Percentiles rank a stretch among this genome's conserved stretches.
Conservation (phyloP, 2,113 vertebrate genomes). For the Ceyx cyanopectus region DNA sequence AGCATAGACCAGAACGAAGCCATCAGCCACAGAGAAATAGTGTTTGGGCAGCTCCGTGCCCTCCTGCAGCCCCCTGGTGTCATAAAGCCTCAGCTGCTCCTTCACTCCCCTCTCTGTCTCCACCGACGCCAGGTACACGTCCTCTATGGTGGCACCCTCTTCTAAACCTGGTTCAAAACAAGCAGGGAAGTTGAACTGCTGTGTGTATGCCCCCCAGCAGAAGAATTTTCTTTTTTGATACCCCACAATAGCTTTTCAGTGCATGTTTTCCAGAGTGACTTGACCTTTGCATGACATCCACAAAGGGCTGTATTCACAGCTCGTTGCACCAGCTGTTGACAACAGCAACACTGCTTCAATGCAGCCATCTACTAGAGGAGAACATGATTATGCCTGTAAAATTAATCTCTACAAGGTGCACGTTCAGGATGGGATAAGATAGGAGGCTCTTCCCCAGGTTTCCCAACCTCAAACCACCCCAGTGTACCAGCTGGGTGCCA, state of each 20-base stretch:
- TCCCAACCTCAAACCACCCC: neutral
- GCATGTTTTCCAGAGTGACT: neutral
- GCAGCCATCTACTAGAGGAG: neutral
- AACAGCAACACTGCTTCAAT: neutral
- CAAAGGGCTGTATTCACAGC: neutral
- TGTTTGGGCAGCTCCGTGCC: conserved; percentile 90
- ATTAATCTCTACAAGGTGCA: neutral
- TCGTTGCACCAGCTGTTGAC: neutral
- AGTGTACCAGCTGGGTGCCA: neutral
- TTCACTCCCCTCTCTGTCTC: conserved; percentile 91
- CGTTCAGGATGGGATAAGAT: neutral
- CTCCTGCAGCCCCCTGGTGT: conserved; percentile 89
- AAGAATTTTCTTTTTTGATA: neutral
- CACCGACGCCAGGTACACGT: conserved; percentile 91
- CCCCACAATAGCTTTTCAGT: neutral
- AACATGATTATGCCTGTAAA: neutral
- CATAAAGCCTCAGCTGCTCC: conserved; percentile 94
- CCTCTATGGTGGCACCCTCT: conserved; percentile 87
- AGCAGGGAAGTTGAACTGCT: neutral
- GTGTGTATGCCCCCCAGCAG: neutral
- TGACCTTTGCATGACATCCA: neutral
- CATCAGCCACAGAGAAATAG: conserved; percentile 91
- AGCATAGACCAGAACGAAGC: conserved; percentile 91
- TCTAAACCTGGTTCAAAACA: conserved; percentile 79
- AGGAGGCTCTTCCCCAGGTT: neutral